Evolutionary conservation across 2,888 invertebrate species (phyloP).

Genomic region (Perdita meconis): DNA sequence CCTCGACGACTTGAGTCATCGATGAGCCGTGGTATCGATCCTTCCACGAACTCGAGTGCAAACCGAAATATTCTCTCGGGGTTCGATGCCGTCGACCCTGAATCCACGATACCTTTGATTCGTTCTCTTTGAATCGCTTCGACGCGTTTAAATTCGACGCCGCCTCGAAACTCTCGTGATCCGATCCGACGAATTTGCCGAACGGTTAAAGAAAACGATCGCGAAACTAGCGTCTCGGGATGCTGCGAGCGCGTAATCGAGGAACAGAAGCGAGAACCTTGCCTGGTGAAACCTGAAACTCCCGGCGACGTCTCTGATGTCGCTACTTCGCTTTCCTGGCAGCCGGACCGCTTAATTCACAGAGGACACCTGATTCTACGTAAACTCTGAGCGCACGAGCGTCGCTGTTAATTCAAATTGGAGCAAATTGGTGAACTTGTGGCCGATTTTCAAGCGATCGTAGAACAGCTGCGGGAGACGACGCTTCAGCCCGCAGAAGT

Average conservation of each 20-base stretch:
- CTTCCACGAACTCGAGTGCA: slow-evolving; percentile 32
- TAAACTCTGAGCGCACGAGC: no score
- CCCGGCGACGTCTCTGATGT: slow-evolving; percentile 57
- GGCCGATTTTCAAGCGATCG: slow-evolving; percentile 11
- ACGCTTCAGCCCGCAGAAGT: slow-evolving; percentile 17
- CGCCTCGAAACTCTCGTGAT: not conserved
- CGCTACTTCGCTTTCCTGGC: slow-evolving; percentile 52
- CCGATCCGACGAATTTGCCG: slow-evolving; percentile 10
- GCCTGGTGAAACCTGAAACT: slow-evolving; percentile 58
- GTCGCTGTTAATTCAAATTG: no score
- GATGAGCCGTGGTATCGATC: slow-evolving; percentile 66
- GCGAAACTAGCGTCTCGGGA: slow-evolving; percentile 19
- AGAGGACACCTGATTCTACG: not conserved
- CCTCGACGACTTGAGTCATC: slow-evolving; percentile 72
- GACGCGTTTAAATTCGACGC: not conserved
- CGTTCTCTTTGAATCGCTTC: no score
- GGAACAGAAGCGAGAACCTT: slow-evolving; percentile 57
- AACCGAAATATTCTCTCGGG: slow-evolving; percentile 32
- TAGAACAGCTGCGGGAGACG: not conserved
- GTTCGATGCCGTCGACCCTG: slow-evolving; percentile 15
- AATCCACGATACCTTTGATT: not conserved
- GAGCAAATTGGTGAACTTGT: not conserved
- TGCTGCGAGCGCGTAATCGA: slow-evolving; percentile 50
- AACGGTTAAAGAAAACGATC: slow-evolving; percentile 32
- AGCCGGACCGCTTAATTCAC: slow-evolving; percentile 17